These are phyloP conservation scores for Tamandua tetradactyla DNA, from an alignment of 2,797 vertebrate species.

Conservation along the genomic window DNA sequence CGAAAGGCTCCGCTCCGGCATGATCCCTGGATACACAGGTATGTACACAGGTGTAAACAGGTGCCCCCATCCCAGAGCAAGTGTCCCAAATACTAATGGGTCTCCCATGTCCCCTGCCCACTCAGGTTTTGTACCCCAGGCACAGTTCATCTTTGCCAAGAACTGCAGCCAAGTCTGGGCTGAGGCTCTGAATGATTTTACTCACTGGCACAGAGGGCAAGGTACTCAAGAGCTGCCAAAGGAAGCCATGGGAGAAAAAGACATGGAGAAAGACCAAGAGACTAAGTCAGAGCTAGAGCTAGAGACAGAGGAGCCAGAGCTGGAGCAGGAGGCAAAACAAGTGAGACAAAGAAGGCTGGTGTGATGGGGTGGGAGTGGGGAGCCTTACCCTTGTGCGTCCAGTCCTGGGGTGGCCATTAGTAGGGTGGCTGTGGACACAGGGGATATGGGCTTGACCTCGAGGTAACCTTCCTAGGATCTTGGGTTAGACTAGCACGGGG, in stretches of 20 bases:
- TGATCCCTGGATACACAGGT: conserved; percentile 90
- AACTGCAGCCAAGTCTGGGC: conserved; percentile 83
- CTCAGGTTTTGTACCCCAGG: conserved; percentile 86
- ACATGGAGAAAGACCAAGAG: background rate
- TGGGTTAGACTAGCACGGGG: background rate
- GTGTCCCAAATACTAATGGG: background rate
- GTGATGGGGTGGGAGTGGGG: background rate
- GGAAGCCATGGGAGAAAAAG: conserved; percentile 22
- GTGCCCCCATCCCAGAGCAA: background rate
- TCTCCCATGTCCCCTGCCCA: background rate
- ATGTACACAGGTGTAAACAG: background rate
- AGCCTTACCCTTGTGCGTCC: background rate
- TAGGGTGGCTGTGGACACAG: background rate
- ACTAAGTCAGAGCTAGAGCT: background rate
- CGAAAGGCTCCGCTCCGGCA: conserved; percentile 64
- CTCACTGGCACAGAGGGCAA: conserved; percentile 34
- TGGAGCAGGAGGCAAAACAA: background rate
- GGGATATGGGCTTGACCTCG: too few species aligned
- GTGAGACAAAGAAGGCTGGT: background rate
- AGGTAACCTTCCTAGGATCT: background rate
- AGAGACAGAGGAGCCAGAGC: conserved; percentile 53
- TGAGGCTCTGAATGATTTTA: conserved; percentile 82
- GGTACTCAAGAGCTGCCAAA: background rate
- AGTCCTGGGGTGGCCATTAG: background rate
- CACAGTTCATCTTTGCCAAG: conserved; percentile 87